Evolutionary conservation across 2,888 invertebrate genomes (phyloP), one percentile per base, ranked within the genome.

Genomic region (Cephus spinipes): DNA sequence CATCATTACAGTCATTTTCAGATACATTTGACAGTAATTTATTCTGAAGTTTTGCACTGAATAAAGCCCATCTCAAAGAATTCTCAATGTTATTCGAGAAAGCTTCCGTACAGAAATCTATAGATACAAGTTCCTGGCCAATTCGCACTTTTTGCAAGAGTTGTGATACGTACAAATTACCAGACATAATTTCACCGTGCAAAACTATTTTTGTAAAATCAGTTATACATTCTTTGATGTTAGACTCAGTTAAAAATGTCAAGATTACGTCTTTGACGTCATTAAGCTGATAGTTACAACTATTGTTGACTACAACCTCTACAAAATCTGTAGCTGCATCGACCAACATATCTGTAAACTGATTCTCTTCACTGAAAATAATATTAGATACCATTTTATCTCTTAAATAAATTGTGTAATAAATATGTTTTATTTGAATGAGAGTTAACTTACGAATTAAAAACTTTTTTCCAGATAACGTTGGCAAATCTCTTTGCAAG

Each of bases 41-140:
- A 74, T 76, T 77, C 36, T 76, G 55, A 77, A 90, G 82, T 79
- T 88, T 88, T 12, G 86, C 83, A 77, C 85, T 89, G 68, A 89
- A 88, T 11, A 87, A 81, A 36, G 91, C 89, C 92, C 92, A 92
- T 77, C 83, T 86, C 34, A 92, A 81, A 74, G 89, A 89, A 74
- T 87, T 87, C 23, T 84, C 86, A 15, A 82, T 87, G 78, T 84
- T 84, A 79, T 91, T 87, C n/a, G 80, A 80, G 33, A 85, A 76
- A 40, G 78, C 81, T 35, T 85, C 81, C n/a, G 81, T 85, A 32
- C 77, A 82, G 74, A 88, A 79, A 74, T 87, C 81, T 34, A 88
- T 81, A 6, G 84, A 80, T 15, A 83, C 79, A 75, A 81, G 69
- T 12, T 87, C 81, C 23, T 84, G 79, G 31, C 82, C 84, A 36